Evolutionary conservation across 64 coral and sea anemone species (phyloP).

Genomic region (Catalaphyllia jardinei): DNA sequence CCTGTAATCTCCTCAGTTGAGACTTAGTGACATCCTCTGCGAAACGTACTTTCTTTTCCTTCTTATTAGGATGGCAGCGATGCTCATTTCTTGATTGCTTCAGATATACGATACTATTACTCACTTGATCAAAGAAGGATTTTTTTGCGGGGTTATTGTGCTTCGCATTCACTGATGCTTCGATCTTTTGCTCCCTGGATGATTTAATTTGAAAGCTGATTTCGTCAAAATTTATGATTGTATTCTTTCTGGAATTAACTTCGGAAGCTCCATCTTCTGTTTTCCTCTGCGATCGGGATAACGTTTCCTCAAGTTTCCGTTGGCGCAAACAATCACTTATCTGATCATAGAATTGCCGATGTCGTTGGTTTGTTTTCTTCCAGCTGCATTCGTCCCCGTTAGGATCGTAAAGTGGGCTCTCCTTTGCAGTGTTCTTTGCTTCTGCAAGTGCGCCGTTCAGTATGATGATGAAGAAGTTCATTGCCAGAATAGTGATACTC

Average conservation of each 20-base stretch:
- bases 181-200: not conserved
- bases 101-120: not conserved
- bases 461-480: slow-evolving; percentile 46
- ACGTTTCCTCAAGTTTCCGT: not conserved
- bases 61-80: not conserved
- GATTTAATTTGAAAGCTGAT: not conserved
- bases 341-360: not conserved
- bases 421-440: not conserved
- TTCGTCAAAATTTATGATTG: not conserved
- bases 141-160: not conserved
- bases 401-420: slow-evolving; percentile 19
- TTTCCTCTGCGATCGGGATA: not conserved
- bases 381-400: not conserved
- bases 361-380: not conserved
- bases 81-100: not conserved
- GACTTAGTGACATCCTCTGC: not conserved
- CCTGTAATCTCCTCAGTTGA: not conserved
- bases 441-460: slow-evolving; percentile 54
- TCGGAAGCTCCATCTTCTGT: not conserved
- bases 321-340: not conserved
- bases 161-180: not conserved
- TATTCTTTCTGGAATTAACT: not conserved
- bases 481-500: slow-evolving; percentile 25
- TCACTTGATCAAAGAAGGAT: not conserved
- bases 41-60: slow-evolving; percentile 3